Conservation (phyloP, 2,888 invertebrate species). For the Myathropa florea region DNA sequence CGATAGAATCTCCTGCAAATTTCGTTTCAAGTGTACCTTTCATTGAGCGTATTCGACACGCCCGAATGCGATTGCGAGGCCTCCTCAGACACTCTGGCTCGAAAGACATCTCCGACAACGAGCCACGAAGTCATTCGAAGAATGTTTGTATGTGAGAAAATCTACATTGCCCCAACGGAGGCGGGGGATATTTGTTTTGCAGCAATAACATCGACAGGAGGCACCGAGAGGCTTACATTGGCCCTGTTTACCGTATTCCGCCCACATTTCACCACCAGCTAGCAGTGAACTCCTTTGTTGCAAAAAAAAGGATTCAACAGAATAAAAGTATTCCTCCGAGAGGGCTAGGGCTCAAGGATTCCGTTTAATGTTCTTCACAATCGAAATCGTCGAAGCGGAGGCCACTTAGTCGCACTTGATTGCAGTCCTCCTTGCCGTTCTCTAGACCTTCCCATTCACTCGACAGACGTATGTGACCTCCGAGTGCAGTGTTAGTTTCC, state of each 20-base stretch:
- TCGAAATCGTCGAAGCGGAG: constrained; percentile 41
- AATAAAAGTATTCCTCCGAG: constrained; percentile 60
- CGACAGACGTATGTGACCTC: constrained; percentile 23
- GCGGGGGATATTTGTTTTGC: constrained; percentile 52
- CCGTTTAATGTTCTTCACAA: constrained; percentile 52
- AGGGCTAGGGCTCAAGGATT: constrained; percentile 4
- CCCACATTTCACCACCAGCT: constrained; percentile 5
- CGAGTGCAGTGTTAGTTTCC: constrained; percentile 27
- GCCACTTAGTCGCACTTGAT: constrained; percentile 57
- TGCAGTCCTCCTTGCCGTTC: constrained; percentile 31
- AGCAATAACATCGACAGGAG: constrained; percentile 54
- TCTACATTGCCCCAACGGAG: constrained; percentile 55
- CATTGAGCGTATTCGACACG: constrained; percentile 24
- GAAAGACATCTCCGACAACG: constrained; percentile 36
- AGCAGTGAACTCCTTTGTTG: constrained; percentile 29
- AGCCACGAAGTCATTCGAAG: constrained; percentile 20
- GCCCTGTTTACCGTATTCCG: constrained; percentile 1
- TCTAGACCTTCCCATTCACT: background rate
- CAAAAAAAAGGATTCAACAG: constrained; percentile 45
- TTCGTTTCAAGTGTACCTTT: background rate
- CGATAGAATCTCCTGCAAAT: background rate
- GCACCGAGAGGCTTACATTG: constrained; percentile 7
- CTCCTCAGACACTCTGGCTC: constrained; percentile 50
- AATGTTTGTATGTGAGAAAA: constrained; percentile 13
- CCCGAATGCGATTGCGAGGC: constrained; percentile 47